Evolutionary conservation across 2,888 invertebrate genomes (phyloP).

Genomic region (Ommatoiulus sabulosus): DNA sequence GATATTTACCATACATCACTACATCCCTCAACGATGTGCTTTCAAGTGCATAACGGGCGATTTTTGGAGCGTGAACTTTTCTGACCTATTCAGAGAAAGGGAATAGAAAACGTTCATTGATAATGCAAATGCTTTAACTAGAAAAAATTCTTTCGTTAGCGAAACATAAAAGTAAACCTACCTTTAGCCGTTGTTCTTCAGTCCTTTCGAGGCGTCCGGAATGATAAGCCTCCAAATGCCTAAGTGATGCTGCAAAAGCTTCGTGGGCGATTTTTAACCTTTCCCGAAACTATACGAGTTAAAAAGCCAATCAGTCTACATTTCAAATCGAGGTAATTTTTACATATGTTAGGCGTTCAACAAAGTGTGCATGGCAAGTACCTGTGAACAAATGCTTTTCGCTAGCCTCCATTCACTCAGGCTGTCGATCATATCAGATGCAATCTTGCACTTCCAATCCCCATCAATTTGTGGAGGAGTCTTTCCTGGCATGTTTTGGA

Average conservation of each 20-base stretch:
- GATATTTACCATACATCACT: slow-evolving; percentile 75
- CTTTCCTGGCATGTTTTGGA: slow-evolving; percentile 76
- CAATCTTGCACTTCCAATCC: slow-evolving; percentile 80
- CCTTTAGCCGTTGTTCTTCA: slow-evolving; percentile 80
- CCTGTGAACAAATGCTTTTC: slow-evolving; percentile 76
- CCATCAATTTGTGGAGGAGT: slow-evolving; percentile 69
- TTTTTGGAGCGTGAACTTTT: slow-evolving; percentile 82
- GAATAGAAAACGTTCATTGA: slow-evolving; percentile 62
- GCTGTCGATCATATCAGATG: slow-evolving; percentile 77
- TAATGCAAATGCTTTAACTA: background rate
- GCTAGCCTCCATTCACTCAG: slow-evolving; percentile 79
- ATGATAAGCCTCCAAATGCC: slow-evolving; percentile 78
- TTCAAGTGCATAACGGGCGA: slow-evolving; percentile 84
- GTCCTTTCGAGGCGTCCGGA: slow-evolving; percentile 81
- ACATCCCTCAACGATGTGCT: slow-evolving; percentile 85
- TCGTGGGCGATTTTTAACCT: slow-evolving; percentile 82
- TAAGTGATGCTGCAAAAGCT: slow-evolving; percentile 79
- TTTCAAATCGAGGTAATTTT: too few relatives aligned
- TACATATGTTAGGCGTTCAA: too few relatives aligned
- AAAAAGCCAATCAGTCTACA: background rate
- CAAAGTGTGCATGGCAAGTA: slow-evolving; percentile 61
- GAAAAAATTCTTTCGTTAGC: slow-evolving; percentile 62
- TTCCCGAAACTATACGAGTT: slow-evolving; percentile 77
- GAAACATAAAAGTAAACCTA: slow-evolving; percentile 55
- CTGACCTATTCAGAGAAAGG: slow-evolving; percentile 70